Percentiles rank a stretch among this genome's conserved stretches.
phyloP scores from a whole-genome alignment of 2,113 vertebrate species.

The Neofelis nebulosa region DNA sequence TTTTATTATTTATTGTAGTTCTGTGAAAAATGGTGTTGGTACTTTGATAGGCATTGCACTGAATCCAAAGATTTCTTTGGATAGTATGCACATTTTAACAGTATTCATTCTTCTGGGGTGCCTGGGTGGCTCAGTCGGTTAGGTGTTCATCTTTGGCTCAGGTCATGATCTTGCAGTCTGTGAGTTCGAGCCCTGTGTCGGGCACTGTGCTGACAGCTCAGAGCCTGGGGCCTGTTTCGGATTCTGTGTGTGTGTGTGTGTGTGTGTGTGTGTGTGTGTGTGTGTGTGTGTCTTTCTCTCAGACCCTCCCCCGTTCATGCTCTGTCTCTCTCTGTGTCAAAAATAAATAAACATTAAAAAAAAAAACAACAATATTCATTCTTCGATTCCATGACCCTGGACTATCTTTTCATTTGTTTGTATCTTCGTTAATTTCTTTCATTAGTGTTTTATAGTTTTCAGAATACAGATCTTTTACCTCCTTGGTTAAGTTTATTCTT shows the following conservation, averaged over 20 bases:
- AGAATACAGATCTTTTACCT: background rate
- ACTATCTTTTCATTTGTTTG: background rate
- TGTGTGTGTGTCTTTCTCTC: no score
- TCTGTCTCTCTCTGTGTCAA: no score
- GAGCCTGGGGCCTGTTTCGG: no score
- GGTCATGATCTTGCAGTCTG: no score
- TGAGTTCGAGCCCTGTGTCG: no score
- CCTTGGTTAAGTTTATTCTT: background rate
- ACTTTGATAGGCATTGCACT: background rate
- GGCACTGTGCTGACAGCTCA: no score
- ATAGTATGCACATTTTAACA: background rate
- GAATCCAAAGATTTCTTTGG: background rate
- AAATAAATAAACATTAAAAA: no score
- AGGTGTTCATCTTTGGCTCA: no score
- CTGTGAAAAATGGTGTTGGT: background rate
- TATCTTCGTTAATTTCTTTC: background rate
- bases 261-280: no score
- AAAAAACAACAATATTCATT: background rate
- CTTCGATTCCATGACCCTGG: background rate
- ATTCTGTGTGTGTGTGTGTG: no score
- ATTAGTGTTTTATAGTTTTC: background rate
- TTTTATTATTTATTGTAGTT: background rate
- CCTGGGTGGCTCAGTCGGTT: no score
- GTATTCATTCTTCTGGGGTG: background rate
- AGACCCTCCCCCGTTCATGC: no score